These are phyloP conservation scores for Siniperca knerii DNA, from an alignment of 2,113 vertebrate species.

Conservation along the genomic window DNA sequence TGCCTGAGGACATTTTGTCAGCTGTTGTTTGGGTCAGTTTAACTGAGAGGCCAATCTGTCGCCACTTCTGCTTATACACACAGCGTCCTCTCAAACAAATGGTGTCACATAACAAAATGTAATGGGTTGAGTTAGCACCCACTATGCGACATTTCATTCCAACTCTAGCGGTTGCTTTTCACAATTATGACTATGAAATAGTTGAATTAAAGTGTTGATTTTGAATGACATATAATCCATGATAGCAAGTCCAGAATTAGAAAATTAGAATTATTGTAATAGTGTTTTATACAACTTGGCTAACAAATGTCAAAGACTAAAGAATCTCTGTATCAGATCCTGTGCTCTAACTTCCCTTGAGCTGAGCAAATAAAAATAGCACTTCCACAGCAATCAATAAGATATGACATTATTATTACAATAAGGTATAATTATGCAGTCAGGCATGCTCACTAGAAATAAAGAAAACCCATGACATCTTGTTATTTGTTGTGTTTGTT, in stretches of 20 bases:
- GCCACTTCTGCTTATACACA: conserved; percentile 35
- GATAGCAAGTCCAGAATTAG: neutral
- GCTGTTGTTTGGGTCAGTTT: conserved; percentile 66
- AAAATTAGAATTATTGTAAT: neutral
- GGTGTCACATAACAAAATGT: neutral
- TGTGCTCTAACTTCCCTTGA: neutral
- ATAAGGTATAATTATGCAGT: neutral
- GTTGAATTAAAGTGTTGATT: neutral
- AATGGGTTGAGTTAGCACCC: neutral
- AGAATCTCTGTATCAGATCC: neutral
- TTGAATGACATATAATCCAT: neutral
- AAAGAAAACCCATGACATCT: neutral
- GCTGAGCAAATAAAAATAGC: neutral
- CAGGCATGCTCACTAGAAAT: neutral
- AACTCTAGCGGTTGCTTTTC: neutral
- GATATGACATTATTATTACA: neutral
- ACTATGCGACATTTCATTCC: neutral
- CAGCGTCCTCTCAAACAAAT: conserved; percentile 10
- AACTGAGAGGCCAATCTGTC: conserved; percentile 60
- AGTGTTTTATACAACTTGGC: neutral
- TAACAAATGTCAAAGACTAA: neutral
- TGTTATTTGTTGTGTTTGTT: neutral
- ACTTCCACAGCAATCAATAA: neutral
- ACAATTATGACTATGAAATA: neutral
- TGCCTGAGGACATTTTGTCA: conserved; percentile 49